Evolutionary conservation across 2,888 invertebrate species (phyloP).

Genomic region (Autographa gamma): DNA sequence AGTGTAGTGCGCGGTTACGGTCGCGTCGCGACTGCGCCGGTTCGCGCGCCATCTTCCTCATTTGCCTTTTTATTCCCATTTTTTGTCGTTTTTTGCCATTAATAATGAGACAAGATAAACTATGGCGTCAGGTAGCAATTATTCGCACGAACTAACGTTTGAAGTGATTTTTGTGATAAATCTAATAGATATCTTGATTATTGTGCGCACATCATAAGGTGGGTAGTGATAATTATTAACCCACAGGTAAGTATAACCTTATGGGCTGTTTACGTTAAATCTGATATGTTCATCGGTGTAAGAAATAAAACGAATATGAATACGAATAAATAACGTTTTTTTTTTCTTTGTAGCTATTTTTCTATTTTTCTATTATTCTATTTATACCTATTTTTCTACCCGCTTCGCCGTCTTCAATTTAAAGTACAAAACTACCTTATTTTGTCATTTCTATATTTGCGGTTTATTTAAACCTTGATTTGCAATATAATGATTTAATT

Average conservation of each 20-base stretch:
- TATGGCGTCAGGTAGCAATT: slow-evolving; percentile 58
- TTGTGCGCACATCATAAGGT: background rate
- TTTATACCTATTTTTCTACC: no score
- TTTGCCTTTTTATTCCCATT: slow-evolving; percentile 58
- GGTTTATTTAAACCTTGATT: no score
- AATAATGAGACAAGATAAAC: slow-evolving; percentile 50
- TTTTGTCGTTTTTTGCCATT: slow-evolving; percentile 57
- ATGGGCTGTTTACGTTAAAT: background rate
- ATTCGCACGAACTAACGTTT: slow-evolving; percentile 62
- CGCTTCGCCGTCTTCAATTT: no score
- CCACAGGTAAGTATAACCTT: background rate
- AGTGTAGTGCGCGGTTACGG: slow-evolving; percentile 68
- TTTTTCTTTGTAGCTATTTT: no score
- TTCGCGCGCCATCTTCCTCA: slow-evolving; percentile 63
- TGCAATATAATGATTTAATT: no score
- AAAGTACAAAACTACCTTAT: no score
- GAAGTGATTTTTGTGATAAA: slow-evolving; percentile 30
- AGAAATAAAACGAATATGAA: no score
- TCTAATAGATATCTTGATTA: slow-evolving; percentile 28
- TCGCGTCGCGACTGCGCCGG: slow-evolving; percentile 72
- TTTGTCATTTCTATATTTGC: no score
- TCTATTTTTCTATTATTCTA: no score
- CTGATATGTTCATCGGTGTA: no score
- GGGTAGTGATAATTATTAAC: no score
- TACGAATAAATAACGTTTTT: no score